A percentile compares a stretch with the other conserved stretches of the same genome.
These are phyloP conservation scores for Tapirus indicus DNA, from an alignment of 2,797 vertebrate genomes.

Conservation along the genomic window DNA sequence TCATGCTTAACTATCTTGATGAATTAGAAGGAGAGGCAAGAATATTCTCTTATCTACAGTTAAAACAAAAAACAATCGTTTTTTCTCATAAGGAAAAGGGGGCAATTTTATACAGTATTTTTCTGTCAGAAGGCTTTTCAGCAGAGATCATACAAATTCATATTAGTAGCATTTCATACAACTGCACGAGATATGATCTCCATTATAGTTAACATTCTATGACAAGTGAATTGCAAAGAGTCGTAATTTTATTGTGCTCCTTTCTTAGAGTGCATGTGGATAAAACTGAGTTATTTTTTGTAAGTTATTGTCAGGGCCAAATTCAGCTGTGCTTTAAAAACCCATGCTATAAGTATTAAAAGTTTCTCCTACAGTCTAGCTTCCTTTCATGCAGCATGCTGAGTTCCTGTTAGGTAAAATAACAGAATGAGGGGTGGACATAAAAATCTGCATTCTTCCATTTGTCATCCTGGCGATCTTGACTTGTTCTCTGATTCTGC, in stretches of 20 bases:
- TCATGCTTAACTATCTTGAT: not conserved
- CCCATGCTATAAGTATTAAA: not conserved
- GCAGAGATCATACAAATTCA: not conserved
- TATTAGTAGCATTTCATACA: not conserved
- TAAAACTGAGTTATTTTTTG: not conserved
- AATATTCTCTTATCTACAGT: not conserved
- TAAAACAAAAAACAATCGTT: constrained; percentile 49
- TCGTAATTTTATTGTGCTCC: not conserved
- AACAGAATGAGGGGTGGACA: not conserved
- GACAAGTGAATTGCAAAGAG: not conserved
- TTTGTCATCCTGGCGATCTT: not conserved
- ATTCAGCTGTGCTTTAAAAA: not conserved
- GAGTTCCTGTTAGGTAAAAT: constrained; percentile 24
- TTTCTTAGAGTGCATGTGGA: not conserved
- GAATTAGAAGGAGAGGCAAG: not conserved
- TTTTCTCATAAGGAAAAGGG: constrained; percentile 48
- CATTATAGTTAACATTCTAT: not conserved
- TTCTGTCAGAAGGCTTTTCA: not conserved
- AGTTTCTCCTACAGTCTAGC: not conserved
- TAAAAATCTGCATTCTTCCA: not conserved
- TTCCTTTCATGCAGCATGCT: not conserved
- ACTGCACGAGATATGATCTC: not conserved
- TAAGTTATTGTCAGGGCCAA: not conserved
- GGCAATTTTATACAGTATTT: constrained; percentile 73
- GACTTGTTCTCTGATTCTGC: not conserved